Evolutionary conservation across 2,888 invertebrate genomes (phyloP), one percentile per base, ranked within the genome.

Genomic region (Calliphora vomitoria): DNA sequence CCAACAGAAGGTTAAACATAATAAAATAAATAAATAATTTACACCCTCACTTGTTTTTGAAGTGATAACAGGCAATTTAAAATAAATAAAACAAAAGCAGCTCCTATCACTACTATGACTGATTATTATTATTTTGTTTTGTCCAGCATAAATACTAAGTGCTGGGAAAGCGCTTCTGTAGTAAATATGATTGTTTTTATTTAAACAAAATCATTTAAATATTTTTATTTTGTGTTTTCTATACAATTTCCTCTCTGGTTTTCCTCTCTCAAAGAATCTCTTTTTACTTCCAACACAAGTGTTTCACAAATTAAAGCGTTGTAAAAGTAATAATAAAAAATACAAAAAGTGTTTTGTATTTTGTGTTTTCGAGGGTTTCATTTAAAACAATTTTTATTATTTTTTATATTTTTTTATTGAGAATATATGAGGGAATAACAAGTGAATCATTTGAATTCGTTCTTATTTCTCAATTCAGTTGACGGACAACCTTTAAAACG

Each of bases 41-140:
- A 58, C 86, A 86, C 86, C 86, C 82, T 66, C 82, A 74, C 44
- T 68, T 64, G 62, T 58, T 55, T 68, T 68, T 82, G 74, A 75
- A 75, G 69, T 80, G 86, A 86, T 86, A 86, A 86, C 79, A 62
- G 62, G n/a, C 64, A 75, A 86, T 86, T 82, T 74, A 76, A 76
- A 86, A 82, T 68, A 75, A 75, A 82, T 1, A 53, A 74, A 79
- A 4, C 18, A 60, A 31, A 41, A 64, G 4, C 60, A 80, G 78
- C 79, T 80, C 86, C 64, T 86, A 86, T 86, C 86, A 75, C 68
- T 75, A 58, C 15, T 31, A 18, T 58, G 71, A 18, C 71, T 71
- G 62, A 58, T 25, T 60, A 25, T 18, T 35, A 25, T 66, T 55
- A 0, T 25, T 15, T 41, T 38, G 62, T 31, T 64, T 64, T 11